These are phyloP conservation scores for Podotricha telesiphe DNA, from an alignment of 2,888 invertebrate species.

Conservation along the genomic window DNA sequence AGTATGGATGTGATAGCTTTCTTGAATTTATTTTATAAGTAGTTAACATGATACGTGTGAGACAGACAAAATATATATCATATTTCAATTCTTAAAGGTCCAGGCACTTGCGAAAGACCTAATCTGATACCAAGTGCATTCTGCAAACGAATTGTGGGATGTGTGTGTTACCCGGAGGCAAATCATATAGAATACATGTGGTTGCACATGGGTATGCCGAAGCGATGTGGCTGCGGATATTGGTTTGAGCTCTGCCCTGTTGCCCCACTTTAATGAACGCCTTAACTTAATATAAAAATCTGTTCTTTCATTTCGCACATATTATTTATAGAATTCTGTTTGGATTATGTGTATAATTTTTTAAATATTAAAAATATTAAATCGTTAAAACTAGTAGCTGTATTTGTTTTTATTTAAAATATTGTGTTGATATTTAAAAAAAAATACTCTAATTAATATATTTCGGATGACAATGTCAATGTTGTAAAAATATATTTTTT, in stretches of 20 bases:
- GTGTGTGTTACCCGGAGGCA: conserved; percentile 86
- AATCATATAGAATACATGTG: conserved; percentile 69
- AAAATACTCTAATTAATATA: too few relatives aligned
- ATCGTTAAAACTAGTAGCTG: too few relatives aligned
- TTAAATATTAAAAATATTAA: too few relatives aligned
- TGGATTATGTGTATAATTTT: neutral
- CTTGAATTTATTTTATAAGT: too few relatives aligned
- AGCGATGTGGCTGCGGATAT: conserved; percentile 74
- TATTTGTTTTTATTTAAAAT: too few relatives aligned
- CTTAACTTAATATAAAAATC: neutral
- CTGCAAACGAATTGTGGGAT: conserved; percentile 87
- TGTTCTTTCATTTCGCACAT: too few relatives aligned
- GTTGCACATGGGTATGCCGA: conserved; percentile 68
- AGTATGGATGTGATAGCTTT: too few relatives aligned
- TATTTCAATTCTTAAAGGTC: conserved; percentile 57
- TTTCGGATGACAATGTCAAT: too few relatives aligned
- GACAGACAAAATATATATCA: neutral
- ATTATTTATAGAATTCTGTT: neutral
- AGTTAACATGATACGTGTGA: too few relatives aligned
- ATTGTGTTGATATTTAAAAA: too few relatives aligned
- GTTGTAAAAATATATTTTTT: too few relatives aligned
- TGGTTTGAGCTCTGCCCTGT: conserved; percentile 76
- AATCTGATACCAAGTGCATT: conserved; percentile 89
- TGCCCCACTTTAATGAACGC: conserved; percentile 58
- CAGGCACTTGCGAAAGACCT: conserved; percentile 87